These are phyloP conservation scores for Blomia tropicalis DNA, from an alignment of 2,888 invertebrate genomes.

Conservation along the genomic window DNA sequence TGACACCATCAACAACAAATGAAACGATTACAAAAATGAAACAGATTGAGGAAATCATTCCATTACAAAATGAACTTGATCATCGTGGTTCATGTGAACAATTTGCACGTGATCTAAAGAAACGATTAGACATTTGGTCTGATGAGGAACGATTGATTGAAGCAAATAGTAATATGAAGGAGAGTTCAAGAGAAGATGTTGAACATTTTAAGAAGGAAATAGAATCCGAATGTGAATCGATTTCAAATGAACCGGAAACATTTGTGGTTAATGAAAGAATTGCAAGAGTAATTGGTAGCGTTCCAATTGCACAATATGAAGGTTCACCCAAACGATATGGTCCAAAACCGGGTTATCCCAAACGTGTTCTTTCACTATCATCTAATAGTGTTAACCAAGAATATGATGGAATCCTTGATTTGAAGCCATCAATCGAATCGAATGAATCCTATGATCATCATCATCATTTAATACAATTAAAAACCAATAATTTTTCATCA, in stretches of 20 bases:
- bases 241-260: not conserved
- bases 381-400: not conserved
- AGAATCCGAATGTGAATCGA: not conserved
- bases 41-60: too few relatives aligned
- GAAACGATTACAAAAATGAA: too few relatives aligned
- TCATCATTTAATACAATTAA: not conserved
- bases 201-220: not conserved
- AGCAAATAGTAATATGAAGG: too few relatives aligned
- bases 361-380: slow-evolving; percentile 35
- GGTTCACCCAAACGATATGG: slow-evolving; percentile 76
- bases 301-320: slow-evolving; percentile 84
- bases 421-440: not conserved
- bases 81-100: not conserved
- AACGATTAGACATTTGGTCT: not conserved
- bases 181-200: not conserved
- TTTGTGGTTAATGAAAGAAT: slow-evolving; percentile 29
- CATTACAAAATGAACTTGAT: not conserved
- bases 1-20: too few relatives aligned
- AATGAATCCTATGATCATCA: not conserved
- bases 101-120: not conserved
- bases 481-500: not conserved
- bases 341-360: slow-evolving; percentile 67
- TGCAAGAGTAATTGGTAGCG: slow-evolving; percentile 49
- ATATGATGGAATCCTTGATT: not conserved
- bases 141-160: too few relatives aligned